Evolutionary conservation across 2,888 invertebrate species (phyloP).

Genomic region (Xiphydria camelus): DNA sequence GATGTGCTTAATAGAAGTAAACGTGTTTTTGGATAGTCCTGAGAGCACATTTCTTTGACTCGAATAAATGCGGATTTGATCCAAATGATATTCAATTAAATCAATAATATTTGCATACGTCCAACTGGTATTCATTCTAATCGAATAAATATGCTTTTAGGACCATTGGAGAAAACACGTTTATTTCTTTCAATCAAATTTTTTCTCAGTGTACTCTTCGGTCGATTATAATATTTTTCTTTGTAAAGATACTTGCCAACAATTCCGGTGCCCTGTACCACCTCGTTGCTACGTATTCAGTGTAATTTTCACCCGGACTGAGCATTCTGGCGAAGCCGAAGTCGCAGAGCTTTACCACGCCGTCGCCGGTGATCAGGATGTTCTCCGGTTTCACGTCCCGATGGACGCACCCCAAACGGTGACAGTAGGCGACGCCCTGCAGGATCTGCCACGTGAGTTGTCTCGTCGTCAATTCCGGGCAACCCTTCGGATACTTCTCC

Average conservation of each 20-base stretch:
- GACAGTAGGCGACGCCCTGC: constrained; percentile 94
- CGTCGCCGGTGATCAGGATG: constrained; percentile 88
- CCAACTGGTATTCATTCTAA: no score
- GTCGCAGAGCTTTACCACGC: constrained; percentile 96
- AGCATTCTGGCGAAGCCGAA: constrained; percentile 98
- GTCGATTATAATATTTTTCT: background rate
- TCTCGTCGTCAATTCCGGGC: constrained; percentile 86
- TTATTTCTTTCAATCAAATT: no score
- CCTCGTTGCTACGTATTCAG: constrained; percentile 98
- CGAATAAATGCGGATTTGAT: no score
- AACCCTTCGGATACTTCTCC: constrained; percentile 91
- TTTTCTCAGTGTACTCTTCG: background rate
- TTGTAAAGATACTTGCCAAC: constrained; percentile 56
- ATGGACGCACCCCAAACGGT: constrained; percentile 94
- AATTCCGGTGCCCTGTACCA: constrained; percentile 99
- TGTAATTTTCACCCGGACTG: constrained; percentile 96
- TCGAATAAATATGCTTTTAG: no score
- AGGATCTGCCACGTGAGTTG: constrained; percentile 95
- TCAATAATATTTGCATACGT: no score
- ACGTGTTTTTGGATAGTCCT: no score
- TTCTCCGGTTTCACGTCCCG: constrained; percentile 99
- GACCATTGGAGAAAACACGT: no score
- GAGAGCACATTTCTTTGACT: no score
- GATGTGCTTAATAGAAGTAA: background rate
- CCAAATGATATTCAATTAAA: no score